Conservation (phyloP, 2,797 vertebrate genomes). For the Lophius americanus region DNA sequence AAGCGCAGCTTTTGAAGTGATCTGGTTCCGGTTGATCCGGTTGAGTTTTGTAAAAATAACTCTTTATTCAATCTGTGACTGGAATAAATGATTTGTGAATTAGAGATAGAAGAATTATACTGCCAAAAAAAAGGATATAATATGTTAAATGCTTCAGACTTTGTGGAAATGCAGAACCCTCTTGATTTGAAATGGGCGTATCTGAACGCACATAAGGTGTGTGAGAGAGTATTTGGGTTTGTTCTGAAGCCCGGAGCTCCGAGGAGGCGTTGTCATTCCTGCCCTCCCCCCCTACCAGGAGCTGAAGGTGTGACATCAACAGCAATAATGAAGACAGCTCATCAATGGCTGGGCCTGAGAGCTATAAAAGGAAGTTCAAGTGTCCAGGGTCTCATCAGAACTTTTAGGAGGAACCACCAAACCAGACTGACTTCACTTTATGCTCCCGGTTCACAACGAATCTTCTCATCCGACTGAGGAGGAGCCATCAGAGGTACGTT, state of each 20-base stretch:
- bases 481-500: constrained; percentile 43
- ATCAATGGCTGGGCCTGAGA: constrained; percentile 68
- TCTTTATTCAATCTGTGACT: too few species aligned
- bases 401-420: constrained; percentile 51
- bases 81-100: too few species aligned
- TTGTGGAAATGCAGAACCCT: too few species aligned
- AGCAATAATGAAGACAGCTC: constrained; percentile 78
- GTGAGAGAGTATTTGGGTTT: constrained; percentile 42
- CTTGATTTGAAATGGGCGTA: too few species aligned
- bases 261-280: constrained; percentile 69
- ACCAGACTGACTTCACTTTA: constrained; percentile 32
- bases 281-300: constrained; percentile 56
- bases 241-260: constrained; percentile 44
- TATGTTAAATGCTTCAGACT: too few species aligned
- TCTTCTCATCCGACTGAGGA: constrained; percentile 7
- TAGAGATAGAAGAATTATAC: too few species aligned
- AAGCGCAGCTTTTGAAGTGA: background rate
- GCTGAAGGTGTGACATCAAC: constrained; percentile 77
- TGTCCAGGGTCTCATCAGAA: constrained; percentile 63
- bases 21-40: too few species aligned
- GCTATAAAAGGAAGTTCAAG: constrained; percentile 77
- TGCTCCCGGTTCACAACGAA: background rate
- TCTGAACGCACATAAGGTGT: background rate
- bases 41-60: too few species aligned
- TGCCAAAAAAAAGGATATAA: too few species aligned